Evolutionary conservation across 2,797 vertebrate genomes (phyloP), one percentile per base, ranked within the genome.

Genomic region (Sus cebifrons): DNA sequence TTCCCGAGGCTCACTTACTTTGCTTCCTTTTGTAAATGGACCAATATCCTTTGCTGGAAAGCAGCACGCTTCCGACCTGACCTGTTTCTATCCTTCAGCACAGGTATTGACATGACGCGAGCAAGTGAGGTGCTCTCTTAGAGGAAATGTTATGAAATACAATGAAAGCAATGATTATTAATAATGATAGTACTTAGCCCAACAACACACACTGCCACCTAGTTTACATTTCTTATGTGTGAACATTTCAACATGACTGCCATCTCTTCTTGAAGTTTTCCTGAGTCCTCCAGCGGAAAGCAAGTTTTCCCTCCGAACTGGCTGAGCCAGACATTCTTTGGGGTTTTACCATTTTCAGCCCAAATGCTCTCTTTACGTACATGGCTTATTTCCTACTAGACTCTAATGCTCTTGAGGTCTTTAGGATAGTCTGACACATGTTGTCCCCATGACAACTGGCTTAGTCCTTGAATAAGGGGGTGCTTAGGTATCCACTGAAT

Each of bases 1-100:
- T 95, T 92, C 20, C 21, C 13, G 89, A 92, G 70, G 32, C 71
- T 93, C 16, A 79, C 4, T 79, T 88, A 40, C 44, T 92, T 91
- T 84, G 20, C 54, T 67, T 86, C 64, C 52, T 81, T 81, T 91
- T 60, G 56, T 29, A 88, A 82, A 78, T 40, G 15, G 16, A 85
- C 40, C 12, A 6, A 36, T 8, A 71, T 2, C 5, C 2, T 89
- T 85, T 82, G 13, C 65, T 32, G 21, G 29, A 56, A 79, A 89
- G 77, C 21, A 54, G 18, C 36, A 7, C 15, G 91, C 49, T 58
- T 70, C 79, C 58, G 9, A 70, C 7, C 13, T 44, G 17, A 36
- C 40, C 29, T 21, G 1, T 71, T 32, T 70, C 17, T 32, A 44
- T 20, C 15, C 14, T 13, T 86, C 5, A 13, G 60, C 27, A 14